Conservation (phyloP, 2,797 vertebrate species). For the Todus mexicanus region DNA sequence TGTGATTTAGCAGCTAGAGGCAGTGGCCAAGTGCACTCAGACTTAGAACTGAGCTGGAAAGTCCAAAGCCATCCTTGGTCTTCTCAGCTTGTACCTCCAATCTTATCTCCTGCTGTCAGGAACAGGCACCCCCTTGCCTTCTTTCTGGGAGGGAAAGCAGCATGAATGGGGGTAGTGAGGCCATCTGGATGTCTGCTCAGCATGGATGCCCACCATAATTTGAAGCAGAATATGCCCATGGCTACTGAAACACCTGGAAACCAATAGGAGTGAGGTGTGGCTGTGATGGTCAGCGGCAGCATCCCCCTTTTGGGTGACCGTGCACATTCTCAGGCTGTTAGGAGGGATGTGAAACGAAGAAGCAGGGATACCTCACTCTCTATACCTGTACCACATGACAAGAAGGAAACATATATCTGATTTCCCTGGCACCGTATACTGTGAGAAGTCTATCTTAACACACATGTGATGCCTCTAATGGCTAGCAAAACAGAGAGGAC, state of each 20-base stretch:
- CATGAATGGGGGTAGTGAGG: rapidly evolving
- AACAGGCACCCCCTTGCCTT: rapidly evolving
- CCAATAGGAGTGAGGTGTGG: rapidly evolving
- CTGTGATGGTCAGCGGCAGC: rapidly evolving
- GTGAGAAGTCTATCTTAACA: background rate
- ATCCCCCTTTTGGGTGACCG: rapidly evolving
- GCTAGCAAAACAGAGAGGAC: background rate
- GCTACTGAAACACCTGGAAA: background rate
- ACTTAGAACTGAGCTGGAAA: background rate
- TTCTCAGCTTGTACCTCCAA: background rate
- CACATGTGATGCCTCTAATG: rapidly evolving
- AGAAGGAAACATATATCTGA: background rate
- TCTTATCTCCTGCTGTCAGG: background rate
- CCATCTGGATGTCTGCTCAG: background rate
- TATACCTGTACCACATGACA: rapidly evolving
- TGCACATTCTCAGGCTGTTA: rapidly evolving
- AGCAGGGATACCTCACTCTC: rapidly evolving
- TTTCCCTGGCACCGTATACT: rapidly evolving
- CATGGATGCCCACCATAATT: rapidly evolving
- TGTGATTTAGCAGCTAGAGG: background rate
- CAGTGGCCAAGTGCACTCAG: background rate
- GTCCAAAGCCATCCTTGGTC: background rate
- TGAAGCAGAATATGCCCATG: background rate
- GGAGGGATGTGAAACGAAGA: rapidly evolving
- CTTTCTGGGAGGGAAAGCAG: background rate